Evolutionary conservation across 2,797 vertebrate species (phyloP).

Genomic region (Acomys russatus): DNA sequence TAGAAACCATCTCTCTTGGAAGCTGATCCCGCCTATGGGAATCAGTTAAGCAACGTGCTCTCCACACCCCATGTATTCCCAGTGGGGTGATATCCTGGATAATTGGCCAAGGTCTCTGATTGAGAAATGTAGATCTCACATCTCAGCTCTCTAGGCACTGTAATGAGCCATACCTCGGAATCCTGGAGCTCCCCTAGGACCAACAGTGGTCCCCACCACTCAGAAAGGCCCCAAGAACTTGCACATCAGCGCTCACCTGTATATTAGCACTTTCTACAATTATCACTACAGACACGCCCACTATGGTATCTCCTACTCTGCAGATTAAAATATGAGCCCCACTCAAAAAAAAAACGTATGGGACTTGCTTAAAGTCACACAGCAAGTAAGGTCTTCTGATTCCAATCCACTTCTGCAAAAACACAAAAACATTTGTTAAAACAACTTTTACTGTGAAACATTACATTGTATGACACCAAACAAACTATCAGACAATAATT

Average conservation of each 20-base stretch:
- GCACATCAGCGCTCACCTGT: background rate
- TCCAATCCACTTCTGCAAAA: background rate
- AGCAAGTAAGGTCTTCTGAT: conserved; percentile 2
- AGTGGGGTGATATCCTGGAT: background rate
- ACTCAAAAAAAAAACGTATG: background rate
- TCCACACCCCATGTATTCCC: conserved; percentile 26
- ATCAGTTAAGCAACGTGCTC: conserved; percentile 43
- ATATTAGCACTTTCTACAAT: background rate
- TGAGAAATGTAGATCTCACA: conserved; percentile 71
- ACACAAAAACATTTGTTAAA: background rate
- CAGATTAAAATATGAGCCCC: background rate
- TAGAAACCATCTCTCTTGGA: conserved; percentile 42
- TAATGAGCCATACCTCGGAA: conserved; percentile 50
- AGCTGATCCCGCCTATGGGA: background rate
- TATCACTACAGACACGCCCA: background rate
- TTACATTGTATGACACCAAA: background rate
- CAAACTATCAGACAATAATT: background rate
- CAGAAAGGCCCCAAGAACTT: conserved; percentile 6
- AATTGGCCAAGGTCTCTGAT: conserved; percentile 26
- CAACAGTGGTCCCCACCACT: background rate
- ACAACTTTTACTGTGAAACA: background rate
- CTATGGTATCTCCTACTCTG: background rate
- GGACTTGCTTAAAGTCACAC: background rate
- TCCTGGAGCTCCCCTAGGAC: conserved; percentile 28
- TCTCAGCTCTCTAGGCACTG: conserved; percentile 45